A percentile compares a stretch with the other conserved stretches of the same genome.
These are phyloP conservation scores for Phrixothrix hirtus DNA, from an alignment of 2,888 invertebrate genomes.

Conservation along the genomic window DNA sequence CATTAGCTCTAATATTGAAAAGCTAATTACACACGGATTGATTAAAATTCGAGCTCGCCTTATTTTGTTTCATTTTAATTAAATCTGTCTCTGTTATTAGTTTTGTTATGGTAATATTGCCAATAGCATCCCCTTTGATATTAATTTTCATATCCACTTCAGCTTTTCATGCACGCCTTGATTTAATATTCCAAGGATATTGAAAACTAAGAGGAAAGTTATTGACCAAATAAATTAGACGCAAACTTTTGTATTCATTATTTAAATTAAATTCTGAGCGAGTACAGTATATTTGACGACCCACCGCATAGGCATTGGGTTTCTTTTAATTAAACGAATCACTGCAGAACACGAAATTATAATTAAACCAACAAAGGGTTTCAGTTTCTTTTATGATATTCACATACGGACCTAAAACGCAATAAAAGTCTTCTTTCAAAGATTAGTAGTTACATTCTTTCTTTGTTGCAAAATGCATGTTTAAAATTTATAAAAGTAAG, in stretches of 20 bases:
- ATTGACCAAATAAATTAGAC: constrained; percentile 8
- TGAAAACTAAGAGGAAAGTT: constrained; percentile 14
- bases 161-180: constrained; percentile 6
- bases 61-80: constrained; percentile 30
- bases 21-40: constrained; percentile 41
- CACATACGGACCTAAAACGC: too few relatives aligned
- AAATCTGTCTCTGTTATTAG: constrained; percentile 29
- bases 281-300: too few relatives aligned
- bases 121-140: constrained; percentile 17
- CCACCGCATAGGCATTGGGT: too few relatives aligned
- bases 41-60: constrained; percentile 36
- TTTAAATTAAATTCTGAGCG: neutral
- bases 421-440: too few relatives aligned
- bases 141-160: constrained; percentile 18
- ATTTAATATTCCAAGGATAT: constrained; percentile 18
- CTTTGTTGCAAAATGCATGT: too few relatives aligned
- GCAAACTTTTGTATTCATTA: neutral
- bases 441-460: too few relatives aligned
- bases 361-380: too few relatives aligned
- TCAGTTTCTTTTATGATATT: too few relatives aligned
- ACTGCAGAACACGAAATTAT: too few relatives aligned
- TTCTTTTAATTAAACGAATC: too few relatives aligned
- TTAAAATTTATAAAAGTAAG: too few relatives aligned
- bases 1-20: constrained; percentile 42
- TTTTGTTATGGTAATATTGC: constrained; percentile 26